Base-by-base conservation (phyloP, 1,140 invertebrate species). In the Caenorhabditis inopinata region DNA sequence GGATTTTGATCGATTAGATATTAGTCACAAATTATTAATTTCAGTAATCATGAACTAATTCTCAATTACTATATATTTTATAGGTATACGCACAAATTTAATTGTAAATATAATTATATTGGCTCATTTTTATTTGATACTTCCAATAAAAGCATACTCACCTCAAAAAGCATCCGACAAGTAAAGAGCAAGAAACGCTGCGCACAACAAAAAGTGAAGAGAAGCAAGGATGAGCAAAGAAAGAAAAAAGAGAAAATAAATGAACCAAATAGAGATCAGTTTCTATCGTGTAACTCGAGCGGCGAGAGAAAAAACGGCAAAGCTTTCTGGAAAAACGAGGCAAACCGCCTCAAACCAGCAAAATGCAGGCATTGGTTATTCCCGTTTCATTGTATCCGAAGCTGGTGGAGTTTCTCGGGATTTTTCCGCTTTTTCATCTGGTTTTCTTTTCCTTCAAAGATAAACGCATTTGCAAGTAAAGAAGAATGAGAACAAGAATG, bases 351-450 rank as follows among this genome's bases (percentile, higher is more conserved):
- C 58, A 32, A 21, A 29, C 27, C 27, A 38, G 23, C 58, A n/a
- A 35, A 68, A 68, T 29, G 58, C 16, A 68, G 58, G 21, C 58
- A 32, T 68, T 68, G 58, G 58, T 68, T 68, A 38, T 68, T 68
- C 58, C 38, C 38, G 58, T 42, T 68, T 32, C 32, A 68, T 68
- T 68, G 58, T 68, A 14, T 29, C 11, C n/a, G n/a, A 14, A 14
- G 18, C 23, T 58, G 25, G 27, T 32, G 32, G 38, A 38, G 58
- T 16, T 21, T 38, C 32, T 68, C n/a, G 58, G 58, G 32, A 42
- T 68, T 68, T 68, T 21, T 5, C 27, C 11, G 14, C 38, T 32
- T 58, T 58, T 21, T 32, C 23, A 21, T 27, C 6, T 53, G 1
- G 0, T 68, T 68, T 42, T 68, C n/a, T 18, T 68, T 68, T n/a